phyloP scores from a whole-genome alignment of 2,113 vertebrate genomes.

The Stercorarius parasiticus region DNA sequence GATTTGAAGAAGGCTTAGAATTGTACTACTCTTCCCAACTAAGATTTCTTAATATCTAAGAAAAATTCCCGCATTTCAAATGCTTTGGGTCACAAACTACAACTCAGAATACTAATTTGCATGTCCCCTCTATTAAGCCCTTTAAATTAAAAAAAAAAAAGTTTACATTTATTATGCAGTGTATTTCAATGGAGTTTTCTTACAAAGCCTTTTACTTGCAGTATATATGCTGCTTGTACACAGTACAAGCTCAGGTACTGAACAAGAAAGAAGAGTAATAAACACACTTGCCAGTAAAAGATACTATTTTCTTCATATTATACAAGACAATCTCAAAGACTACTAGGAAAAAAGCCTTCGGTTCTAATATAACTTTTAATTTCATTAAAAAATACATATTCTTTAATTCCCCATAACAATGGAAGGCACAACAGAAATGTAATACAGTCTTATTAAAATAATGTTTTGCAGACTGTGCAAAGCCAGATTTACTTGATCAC shows the following conservation, averaged over 20 bases:
- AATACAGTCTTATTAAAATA: not conserved
- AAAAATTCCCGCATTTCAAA: not conserved
- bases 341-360: not conserved
- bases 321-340: not conserved
- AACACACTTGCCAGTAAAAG: not conserved
- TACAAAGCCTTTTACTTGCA: not conserved
- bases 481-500: slow-evolving; percentile 10
- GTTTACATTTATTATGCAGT: not conserved
- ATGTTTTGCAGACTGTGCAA: not conserved
- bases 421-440: not conserved
- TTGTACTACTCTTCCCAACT: not conserved
- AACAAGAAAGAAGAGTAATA: not conserved
- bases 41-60: not conserved
- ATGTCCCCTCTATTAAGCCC: not conserved
- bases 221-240: not conserved
- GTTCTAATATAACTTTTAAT: not conserved
- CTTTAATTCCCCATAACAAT: slow-evolving; percentile 5
- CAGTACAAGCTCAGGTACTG: not conserved
- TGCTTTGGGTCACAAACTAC: not conserved
- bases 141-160: not conserved
- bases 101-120: not conserved
- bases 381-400: not conserved
- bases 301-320: not conserved
- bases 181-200: not conserved
- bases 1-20: not conserved